Conservation (phyloP, 2,888 invertebrate genomes). For the Chrysolina americana region DNA sequence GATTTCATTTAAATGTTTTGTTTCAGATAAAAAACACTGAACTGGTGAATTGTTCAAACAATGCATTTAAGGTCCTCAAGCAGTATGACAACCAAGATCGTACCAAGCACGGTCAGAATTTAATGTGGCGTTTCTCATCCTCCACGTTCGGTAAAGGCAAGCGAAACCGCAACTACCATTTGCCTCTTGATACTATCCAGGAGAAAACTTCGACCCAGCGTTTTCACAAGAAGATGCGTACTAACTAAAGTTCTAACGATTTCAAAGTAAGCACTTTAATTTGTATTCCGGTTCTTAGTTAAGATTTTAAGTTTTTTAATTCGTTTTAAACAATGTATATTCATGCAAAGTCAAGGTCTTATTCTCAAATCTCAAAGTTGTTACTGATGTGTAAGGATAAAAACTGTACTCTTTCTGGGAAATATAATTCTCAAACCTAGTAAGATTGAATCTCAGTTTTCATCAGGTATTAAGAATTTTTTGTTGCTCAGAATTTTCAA, state of each 20-base stretch:
- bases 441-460: conserved; percentile 1
- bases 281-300: conserved; percentile 15
- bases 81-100: conserved; percentile 82
- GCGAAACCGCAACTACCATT: conserved; percentile 44
- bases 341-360: background rate
- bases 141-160: conserved; percentile 72
- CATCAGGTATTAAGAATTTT: background rate
- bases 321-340: background rate
- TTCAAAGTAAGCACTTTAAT: conserved; percentile 6
- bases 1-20: conserved; percentile 21
- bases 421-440: background rate
- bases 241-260: background rate
- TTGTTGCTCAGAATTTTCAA: too few species aligned
- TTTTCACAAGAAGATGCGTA: conserved; percentile 24
- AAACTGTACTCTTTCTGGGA: background rate
- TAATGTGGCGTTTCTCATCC: conserved; percentile 84
- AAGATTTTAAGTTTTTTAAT: background rate
- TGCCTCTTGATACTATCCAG: conserved; percentile 50
- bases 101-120: conserved; percentile 79
- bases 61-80: conserved; percentile 77
- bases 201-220: conserved; percentile 40
- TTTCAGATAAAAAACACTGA: conserved; percentile 70
- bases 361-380: background rate
- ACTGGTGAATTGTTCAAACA: conserved; percentile 75
- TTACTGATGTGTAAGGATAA: conserved; percentile 4